Percentiles rank a stretch among this genome's conserved stretches.
These are phyloP conservation scores for Mya arenaria DNA, from an alignment of 1,140 invertebrate species.

Conservation along the genomic window DNA sequence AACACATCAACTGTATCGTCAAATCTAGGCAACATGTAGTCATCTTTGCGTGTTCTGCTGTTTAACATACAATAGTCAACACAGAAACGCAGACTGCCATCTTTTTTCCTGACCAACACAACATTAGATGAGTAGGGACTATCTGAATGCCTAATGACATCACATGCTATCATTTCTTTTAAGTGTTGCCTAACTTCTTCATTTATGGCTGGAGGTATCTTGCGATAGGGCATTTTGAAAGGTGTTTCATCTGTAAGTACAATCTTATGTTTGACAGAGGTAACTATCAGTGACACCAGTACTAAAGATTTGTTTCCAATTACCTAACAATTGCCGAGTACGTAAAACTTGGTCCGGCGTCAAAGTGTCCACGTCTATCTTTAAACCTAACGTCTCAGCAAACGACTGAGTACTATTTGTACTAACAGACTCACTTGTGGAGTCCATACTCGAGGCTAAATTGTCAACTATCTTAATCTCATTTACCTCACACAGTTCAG, in stretches of 20 bases:
- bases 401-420: too few relatives aligned
- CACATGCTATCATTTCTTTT: conserved; percentile 12
- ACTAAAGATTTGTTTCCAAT: conserved; percentile 25
- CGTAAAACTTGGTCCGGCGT: too few relatives aligned
- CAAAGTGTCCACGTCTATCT: too few relatives aligned
- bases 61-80: conserved; percentile 75
- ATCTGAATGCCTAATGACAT: neutral
- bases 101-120: conserved; percentile 22
- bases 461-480: too few relatives aligned
- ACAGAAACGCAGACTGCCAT: neutral
- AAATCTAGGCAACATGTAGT: too few relatives aligned
- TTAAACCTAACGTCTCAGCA: too few relatives aligned
- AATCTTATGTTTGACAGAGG: conserved; percentile 37
- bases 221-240: conserved; percentile 36
- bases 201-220: conserved; percentile 77
- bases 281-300: conserved; percentile 25
- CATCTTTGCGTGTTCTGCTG: conserved; percentile 78
- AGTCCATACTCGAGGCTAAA: too few relatives aligned
- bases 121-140: conserved; percentile 18
- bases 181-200: conserved; percentile 30
- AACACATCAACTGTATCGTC: conserved; percentile 80
- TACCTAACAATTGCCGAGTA: neutral
- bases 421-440: too few relatives aligned
- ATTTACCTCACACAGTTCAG: too few relatives aligned
- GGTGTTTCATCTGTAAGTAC: conserved; percentile 10